Evolutionary conservation across 2,888 invertebrate genomes (phyloP).

Genomic region (Cyrtodaria siliqua): DNA sequence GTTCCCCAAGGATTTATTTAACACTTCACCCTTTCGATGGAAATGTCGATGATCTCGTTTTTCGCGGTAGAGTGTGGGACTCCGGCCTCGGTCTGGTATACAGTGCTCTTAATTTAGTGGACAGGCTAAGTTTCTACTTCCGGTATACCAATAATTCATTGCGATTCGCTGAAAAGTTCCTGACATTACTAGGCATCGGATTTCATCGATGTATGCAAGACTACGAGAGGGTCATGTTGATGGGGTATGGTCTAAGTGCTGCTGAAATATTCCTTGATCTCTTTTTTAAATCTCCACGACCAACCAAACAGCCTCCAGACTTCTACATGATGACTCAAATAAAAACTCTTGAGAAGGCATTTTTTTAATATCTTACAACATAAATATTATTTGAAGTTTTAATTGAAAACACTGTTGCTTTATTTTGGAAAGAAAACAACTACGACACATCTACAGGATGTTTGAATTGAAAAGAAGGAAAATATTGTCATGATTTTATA

Average conservation of each 20-base stretch:
- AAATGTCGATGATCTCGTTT: slow-evolving; percentile 50
- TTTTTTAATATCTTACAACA: too few relatives aligned
- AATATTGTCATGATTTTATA: too few relatives aligned
- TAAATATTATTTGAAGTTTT: too few relatives aligned
- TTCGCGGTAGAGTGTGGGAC: slow-evolving; percentile 62
- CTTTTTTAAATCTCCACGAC: slow-evolving; percentile 32
- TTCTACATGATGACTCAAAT: slow-evolving; percentile 48
- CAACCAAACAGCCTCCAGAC: slow-evolving; percentile 13
- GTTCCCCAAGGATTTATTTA: slow-evolving; percentile 50
- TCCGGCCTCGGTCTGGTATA: slow-evolving; percentile 58
- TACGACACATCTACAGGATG: too few relatives aligned
- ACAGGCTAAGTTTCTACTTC: slow-evolving; percentile 59
- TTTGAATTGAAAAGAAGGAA: too few relatives aligned
- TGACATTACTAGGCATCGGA: slow-evolving; percentile 57
- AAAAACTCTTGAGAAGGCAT: slow-evolving; percentile 51
- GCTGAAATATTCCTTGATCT: slow-evolving; percentile 61
- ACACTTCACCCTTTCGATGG: slow-evolving; percentile 46
- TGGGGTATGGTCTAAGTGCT: slow-evolving; percentile 58
- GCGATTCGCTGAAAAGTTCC: slow-evolving; percentile 55
- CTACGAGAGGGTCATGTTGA: slow-evolving; percentile 53
- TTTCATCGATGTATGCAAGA: slow-evolving; percentile 53
- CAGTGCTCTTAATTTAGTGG: slow-evolving; percentile 58
- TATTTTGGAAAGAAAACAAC: too few relatives aligned
- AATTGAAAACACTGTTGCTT: too few relatives aligned
- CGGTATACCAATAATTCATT: slow-evolving; percentile 53